Evolutionary conservation across 2,888 invertebrate species (phyloP), one percentile per base, ranked within the genome.

Genomic region (Laspeyria flexula): DNA sequence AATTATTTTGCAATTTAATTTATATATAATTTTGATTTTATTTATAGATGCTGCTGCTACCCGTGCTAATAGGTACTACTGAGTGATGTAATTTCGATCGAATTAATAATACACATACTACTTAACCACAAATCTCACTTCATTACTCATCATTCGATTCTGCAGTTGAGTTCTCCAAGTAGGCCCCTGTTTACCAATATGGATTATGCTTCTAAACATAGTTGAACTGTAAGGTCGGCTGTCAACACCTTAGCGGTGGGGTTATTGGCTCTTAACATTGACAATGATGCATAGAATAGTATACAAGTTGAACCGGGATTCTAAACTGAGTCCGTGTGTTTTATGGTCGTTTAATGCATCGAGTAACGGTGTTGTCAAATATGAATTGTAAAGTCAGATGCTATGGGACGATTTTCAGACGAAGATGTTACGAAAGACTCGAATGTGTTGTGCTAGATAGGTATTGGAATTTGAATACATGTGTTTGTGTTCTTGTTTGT

Each of bases 251-350:
- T 56, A 55, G 43, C 52, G 40, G 51, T 21, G 18, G 45, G 31
- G 52, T 57, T 57, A 69, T 65, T 44, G 65, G 43, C 60, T 57
- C 46, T 50, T 69, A 55, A 46, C 65, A 60, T 65, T 69, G 69
- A 69, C 65, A 65, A 65, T 65, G 65, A 56, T 38, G 47, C 57
- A 65, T 68, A 54, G 60, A 59, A 49, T 30, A 54, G 41, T 49
- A 37, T 47, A 38, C 48, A 57, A 42, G 42, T 57, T 53, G 30
- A 56, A 60, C 54, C 54, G 56, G 52, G 48, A 34, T 33, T 48
- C 12, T 43, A 31, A 55, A 56, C 49, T 53, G 40, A 27, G 29
- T 16, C 13, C 13, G 31, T 33, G n/a, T 39, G 37, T 38, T 64
- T 56, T 68, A 64, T 50, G 54, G 51, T 41, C 35, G 33, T 29